phyloP scores from a whole-genome alignment of 2,113 vertebrate genomes.

The Helogale parvula region DNA sequence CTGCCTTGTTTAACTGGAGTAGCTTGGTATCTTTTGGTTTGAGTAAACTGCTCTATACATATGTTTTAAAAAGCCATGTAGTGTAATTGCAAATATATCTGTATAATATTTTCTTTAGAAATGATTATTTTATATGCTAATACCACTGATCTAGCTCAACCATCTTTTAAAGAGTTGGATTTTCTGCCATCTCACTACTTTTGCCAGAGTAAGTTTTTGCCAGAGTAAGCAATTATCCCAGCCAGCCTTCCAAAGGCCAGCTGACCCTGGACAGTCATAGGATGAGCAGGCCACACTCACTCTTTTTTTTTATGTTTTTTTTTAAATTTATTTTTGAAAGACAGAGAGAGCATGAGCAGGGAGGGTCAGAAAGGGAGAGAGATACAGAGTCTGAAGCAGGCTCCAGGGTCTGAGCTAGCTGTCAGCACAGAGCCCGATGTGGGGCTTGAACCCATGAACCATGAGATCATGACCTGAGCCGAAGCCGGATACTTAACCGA shows the following conservation, averaged over 20 bases:
- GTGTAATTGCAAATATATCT: not conserved
- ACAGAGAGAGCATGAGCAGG: too few relatives aligned
- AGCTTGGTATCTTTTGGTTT: not conserved
- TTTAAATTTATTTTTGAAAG: too few relatives aligned
- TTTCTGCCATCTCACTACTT: not conserved
- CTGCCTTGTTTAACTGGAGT: not conserved
- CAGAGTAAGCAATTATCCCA: not conserved
- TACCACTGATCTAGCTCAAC: not conserved
- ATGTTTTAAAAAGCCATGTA: not conserved
- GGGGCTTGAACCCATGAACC: too few relatives aligned
- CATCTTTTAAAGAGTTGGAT: not conserved
- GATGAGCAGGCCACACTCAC: not conserved
- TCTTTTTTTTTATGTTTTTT: too few relatives aligned
- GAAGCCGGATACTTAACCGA: too few relatives aligned
- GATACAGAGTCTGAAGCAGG: too few relatives aligned
- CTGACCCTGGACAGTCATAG: not conserved
- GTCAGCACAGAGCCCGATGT: too few relatives aligned
- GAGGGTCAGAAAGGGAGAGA: too few relatives aligned
- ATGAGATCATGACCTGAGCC: too few relatives aligned
- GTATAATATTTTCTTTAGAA: not conserved
- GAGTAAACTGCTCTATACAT: not conserved
- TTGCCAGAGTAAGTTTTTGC: not conserved
- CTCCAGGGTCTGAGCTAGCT: too few relatives aligned
- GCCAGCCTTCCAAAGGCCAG: not conserved
- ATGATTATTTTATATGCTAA: not conserved